A percentile compares a stretch with the other conserved stretches of the same genome.
These are phyloP conservation scores for Suricata suricatta DNA, from an alignment of 2,113 vertebrate species.

Conservation along the genomic window DNA sequence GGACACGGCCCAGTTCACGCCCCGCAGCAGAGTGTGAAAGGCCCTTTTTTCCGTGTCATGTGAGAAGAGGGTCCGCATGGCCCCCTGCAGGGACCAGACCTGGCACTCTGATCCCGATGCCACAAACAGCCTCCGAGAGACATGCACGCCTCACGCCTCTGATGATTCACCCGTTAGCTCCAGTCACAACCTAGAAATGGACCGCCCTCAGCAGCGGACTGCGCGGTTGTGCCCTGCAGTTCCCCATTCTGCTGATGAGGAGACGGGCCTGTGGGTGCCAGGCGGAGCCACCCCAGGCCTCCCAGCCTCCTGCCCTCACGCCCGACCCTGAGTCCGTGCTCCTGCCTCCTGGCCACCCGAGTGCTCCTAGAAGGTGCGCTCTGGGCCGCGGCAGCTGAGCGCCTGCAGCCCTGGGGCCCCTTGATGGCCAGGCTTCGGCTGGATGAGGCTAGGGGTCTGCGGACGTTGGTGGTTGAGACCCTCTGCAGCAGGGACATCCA, in stretches of 20 bases:
- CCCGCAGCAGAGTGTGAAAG: neutral
- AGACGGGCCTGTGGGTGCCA: neutral
- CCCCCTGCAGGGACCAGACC: neutral
- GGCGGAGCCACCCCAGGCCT: neutral
- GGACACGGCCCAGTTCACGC: neutral
- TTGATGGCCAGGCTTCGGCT: no score
- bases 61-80: neutral
- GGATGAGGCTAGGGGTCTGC: neutral
- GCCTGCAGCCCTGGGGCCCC: neutral
- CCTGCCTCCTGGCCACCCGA: neutral
- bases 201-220: neutral
- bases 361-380: no score
- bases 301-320: neutral
- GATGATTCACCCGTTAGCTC: neutral
- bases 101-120: neutral
- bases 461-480: neutral
- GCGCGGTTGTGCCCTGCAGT: rapidly evolving
- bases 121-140: neutral
- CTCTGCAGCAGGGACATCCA: neutral
- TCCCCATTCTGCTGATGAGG: neutral
- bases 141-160: rapidly evolving
- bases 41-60: neutral
- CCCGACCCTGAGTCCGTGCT: neutral
- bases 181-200: neutral
- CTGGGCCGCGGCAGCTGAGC: neutral